Evolutionary conservation across 2,888 invertebrate genomes (phyloP), one percentile per base, ranked within the genome.

Genomic region (Anthophora plumipes): DNA sequence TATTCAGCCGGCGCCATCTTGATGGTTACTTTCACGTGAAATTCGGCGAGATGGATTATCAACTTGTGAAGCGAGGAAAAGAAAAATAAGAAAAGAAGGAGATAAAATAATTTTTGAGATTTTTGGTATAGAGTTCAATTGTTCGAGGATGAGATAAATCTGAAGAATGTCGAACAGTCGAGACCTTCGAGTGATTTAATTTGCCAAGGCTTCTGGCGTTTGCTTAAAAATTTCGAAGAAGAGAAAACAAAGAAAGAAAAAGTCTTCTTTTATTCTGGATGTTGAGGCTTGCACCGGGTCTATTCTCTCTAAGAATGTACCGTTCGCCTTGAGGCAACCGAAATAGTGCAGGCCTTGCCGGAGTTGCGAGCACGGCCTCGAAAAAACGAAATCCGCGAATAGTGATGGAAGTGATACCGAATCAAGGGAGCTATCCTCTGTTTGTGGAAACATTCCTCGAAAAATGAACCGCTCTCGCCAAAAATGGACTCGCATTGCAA

Each of bases 301-400:
- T 77, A 77, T 77, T 79, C 77, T 79, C 70, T 77, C 71, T 63
- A 46, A 54, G 52, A 60, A 60, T 52, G 59, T 78, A 76, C 25
- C 50, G 68, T 37, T 79, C 52, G 64, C 78, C 78, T 79, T 66
- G 77, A 77, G 70, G 63, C 59, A 70, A 79, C 77, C 78, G 70
- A 79, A 80, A 80, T 77, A 80, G 80, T 77, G 71, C 78, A 72
- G 80, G 46, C 78, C 77, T 71, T 71, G 80, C 64, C 78, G 59
- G 60, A 66, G 64, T 66, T 11, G 60, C 60, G 54, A 63, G 70
- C 70, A 60, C 66, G 68, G 60, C 72, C 67, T 78, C 69, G 69
- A 50, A 68, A 79, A 79, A 79, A 74, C 57, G 25, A 66, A 75
- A 73, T 43, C 31, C 70, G 50, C 68, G 78, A 52, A 55, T 61